Evolutionary conservation across 2,888 invertebrate species (phyloP).

Genomic region (Ichneumoninae sp.): DNA sequence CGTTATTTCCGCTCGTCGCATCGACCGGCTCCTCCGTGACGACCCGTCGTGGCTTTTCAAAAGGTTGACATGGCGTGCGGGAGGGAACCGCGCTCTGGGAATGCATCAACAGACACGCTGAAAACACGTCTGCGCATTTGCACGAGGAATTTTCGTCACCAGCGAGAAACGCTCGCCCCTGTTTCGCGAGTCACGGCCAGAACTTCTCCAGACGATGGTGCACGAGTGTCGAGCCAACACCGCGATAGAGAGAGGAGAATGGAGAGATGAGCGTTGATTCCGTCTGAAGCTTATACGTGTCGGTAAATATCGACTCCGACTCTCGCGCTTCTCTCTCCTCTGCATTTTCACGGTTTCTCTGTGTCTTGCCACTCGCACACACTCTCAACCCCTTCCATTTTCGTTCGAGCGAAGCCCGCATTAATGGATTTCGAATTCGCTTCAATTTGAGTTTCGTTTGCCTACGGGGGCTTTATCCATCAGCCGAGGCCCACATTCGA

Average conservation of each 20-base stretch:
- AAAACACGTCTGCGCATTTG: slow-evolving; percentile 16
- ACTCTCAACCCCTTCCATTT: slow-evolving; percentile 2
- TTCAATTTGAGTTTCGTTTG: slow-evolving; percentile 23
- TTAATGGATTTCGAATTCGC: slow-evolving; percentile 60
- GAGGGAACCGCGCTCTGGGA: background rate
- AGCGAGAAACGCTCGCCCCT: background rate
- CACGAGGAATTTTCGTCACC: slow-evolving; percentile 29
- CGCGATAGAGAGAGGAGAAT: background rate
- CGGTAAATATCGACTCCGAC: slow-evolving; percentile 53
- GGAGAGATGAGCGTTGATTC: slow-evolving; percentile 45
- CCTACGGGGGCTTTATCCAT: slow-evolving; percentile 12
- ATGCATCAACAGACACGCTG: background rate
- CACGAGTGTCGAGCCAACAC: slow-evolving; percentile 60
- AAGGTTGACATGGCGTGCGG: background rate
- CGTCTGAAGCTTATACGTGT: slow-evolving; percentile 18
- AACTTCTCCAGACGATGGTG: slow-evolving; percentile 56
- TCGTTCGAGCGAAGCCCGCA: slow-evolving; percentile 37
- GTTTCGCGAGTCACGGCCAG: slow-evolving; percentile 1
- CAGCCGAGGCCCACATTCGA: background rate
- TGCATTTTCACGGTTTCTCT: background rate
- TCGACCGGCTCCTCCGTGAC: slow-evolving; percentile 39
- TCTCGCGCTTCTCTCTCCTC: background rate
- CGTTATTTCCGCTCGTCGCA: slow-evolving; percentile 41
- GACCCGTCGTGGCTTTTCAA: background rate
- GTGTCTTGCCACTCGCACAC: slow-evolving; percentile 6